phyloP scores from a whole-genome alignment of 1,140 invertebrate genomes.

The Tetramorium parvispinum region DNA sequence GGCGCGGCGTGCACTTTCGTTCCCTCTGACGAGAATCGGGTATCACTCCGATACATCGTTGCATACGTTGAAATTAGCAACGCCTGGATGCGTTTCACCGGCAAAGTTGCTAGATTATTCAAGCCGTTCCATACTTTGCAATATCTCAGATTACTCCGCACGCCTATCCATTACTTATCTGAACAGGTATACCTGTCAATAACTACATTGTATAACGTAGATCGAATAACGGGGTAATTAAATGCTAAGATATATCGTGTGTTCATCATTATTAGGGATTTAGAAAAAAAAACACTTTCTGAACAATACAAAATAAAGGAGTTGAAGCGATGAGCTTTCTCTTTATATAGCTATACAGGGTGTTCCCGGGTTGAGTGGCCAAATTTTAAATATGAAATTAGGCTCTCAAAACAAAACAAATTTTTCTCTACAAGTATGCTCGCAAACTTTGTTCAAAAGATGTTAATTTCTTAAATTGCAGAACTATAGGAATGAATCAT shows the following conservation, averaged over 20 bases:
- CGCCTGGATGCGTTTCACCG: slow-evolving; percentile 63
- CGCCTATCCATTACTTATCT: slow-evolving; percentile 58
- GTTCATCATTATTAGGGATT: background rate
- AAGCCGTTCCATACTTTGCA: slow-evolving; percentile 47
- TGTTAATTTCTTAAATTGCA: too few species aligned
- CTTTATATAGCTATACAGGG: background rate
- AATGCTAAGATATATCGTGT: slow-evolving; percentile 20
- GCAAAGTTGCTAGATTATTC: slow-evolving; percentile 52
- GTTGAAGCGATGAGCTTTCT: background rate
- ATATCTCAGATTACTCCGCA: slow-evolving; percentile 52
- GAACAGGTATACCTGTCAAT: slow-evolving; percentile 43
- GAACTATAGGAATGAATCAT: too few species aligned
- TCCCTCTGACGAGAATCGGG: slow-evolving; percentile 36
- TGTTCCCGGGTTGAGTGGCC: too few species aligned
- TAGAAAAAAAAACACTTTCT: too few species aligned
- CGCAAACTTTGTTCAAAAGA: too few species aligned
- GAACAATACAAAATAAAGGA: background rate
- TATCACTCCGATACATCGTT: slow-evolving; percentile 63
- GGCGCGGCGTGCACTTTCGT: slow-evolving; percentile 56
- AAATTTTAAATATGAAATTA: too few species aligned
- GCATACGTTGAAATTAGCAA: slow-evolving; percentile 59
- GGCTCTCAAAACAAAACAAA: too few species aligned
- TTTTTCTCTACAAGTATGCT: too few species aligned
- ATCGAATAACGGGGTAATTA: slow-evolving; percentile 42
- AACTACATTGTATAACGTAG: slow-evolving; percentile 28